Evolutionary conservation across 2,797 vertebrate genomes (phyloP), one percentile per base, ranked within the genome.

Genomic region (Chaenodraco wilsoni): DNA sequence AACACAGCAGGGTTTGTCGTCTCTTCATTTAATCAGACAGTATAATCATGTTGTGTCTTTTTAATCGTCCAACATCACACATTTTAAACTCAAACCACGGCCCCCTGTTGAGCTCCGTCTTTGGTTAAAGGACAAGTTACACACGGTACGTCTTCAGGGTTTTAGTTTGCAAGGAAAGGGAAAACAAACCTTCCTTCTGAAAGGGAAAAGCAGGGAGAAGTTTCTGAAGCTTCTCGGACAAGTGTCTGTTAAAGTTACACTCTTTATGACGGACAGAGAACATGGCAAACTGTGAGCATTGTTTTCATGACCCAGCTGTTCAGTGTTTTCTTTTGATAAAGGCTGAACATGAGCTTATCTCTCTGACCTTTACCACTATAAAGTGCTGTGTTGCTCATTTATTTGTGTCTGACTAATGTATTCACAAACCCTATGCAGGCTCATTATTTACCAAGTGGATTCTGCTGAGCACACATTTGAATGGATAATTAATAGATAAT

Each of bases 401-500:
- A 68, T 83, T 84, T 79, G 59, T 49, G 37, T 83, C 45, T 54
- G 52, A 69, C 70, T 86, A 83, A 88, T 84, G 41, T 79, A 88
- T 88, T 88, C 84, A 81, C 68, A 73, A 78, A 82, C 62, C 61
- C 69, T 62, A n/a, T 8, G 11, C 65, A 50, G 51, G 54, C 83
- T 85, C 76, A 84, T 90, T 92, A 89, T 88, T 88, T 84, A 88
- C 61, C 52, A 16, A 57, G 73, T 73, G 68, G 52, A 85, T 89
- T 91, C 75, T 88, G 92, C 91, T 92, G 87, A 92, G 87, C 72
- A 73, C 49, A 82, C 88, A 73, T 66, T 76, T 76, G 55, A 83
- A 83, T 85, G 69, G 81, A 89, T 91, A 90, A 91, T 90, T 85
- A 84, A 81, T 69, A 45, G 56, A 76, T 86, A 87, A 92, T 89